These are phyloP conservation scores for Menura novaehollandiae DNA, from an alignment of 2,113 vertebrate genomes.

Conservation along the genomic window DNA sequence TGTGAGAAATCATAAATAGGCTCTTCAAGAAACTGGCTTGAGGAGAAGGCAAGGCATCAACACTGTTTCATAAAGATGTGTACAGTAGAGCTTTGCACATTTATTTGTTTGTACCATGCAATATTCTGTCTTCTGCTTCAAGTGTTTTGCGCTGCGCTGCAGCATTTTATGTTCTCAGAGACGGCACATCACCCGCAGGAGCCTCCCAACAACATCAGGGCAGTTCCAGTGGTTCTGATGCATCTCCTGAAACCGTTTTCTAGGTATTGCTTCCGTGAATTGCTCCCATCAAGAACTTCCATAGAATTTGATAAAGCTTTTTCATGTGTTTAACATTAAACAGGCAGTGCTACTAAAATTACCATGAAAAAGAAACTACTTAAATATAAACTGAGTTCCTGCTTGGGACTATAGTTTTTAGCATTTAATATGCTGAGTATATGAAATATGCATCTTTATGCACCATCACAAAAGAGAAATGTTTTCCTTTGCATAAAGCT, in stretches of 20 bases:
- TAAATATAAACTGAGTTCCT: neutral
- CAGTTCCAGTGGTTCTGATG: neutral
- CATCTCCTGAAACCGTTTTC: neutral
- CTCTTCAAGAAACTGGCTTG: neutral
- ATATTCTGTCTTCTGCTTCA: neutral
- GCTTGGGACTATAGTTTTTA: neutral
- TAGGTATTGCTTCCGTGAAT: neutral
- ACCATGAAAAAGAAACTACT: neutral
- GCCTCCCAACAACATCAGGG: neutral
- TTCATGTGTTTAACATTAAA: neutral
- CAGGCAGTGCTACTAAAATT: neutral
- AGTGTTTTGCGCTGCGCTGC: neutral
- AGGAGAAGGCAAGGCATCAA: neutral
- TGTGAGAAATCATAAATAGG: neutral
- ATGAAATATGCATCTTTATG: neutral
- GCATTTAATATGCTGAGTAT: neutral
- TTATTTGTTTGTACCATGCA: neutral
- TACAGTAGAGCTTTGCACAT: neutral
- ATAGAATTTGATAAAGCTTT: neutral
- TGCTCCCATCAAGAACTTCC: neutral
- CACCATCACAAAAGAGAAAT: neutral
- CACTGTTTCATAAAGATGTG: neutral
- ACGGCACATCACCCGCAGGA: neutral
- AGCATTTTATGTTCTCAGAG: neutral
- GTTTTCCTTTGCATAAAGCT: neutral